These are phyloP conservation scores for Mechanitis messenoides DNA, from an alignment of 2,888 invertebrate species.

Conservation along the genomic window DNA sequence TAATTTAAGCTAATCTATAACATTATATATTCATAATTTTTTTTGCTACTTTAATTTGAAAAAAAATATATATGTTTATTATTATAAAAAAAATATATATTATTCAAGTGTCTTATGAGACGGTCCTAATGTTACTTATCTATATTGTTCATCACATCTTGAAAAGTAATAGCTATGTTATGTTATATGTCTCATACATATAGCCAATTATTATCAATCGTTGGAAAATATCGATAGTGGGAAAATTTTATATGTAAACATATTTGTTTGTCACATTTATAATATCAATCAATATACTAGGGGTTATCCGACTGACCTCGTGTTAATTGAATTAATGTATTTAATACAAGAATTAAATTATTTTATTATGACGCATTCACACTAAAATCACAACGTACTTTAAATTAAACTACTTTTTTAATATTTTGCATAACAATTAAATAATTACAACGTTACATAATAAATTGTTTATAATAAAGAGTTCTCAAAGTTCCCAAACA, in stretches of 20 bases:
- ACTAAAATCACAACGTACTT: background rate
- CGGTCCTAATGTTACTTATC: too few species aligned
- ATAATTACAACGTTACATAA: too few species aligned
- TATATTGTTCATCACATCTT: too few species aligned
- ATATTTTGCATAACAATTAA: too few species aligned
- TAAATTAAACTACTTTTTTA: too few species aligned
- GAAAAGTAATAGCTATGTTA: too few species aligned
- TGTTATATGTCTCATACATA: background rate
- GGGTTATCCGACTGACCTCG: background rate
- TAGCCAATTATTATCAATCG: background rate
- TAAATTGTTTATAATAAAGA: too few species aligned
- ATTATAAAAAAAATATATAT: too few species aligned
- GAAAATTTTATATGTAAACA: slow-evolving; percentile 1
- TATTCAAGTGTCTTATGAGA: too few species aligned
- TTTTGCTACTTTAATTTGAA: slow-evolving; percentile 1
- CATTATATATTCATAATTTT: background rate
- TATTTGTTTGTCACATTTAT: background rate
- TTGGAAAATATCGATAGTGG: background rate
- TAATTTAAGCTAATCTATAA: background rate
- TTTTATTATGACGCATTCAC: background rate
- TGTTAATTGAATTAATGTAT: background rate
- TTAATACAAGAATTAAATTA: background rate
- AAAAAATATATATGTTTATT: too few species aligned
- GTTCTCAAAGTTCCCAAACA: too few species aligned
- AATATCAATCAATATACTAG: background rate